Conservation (phyloP, 2,888 invertebrate species). For the Matsumyia berberina region DNA sequence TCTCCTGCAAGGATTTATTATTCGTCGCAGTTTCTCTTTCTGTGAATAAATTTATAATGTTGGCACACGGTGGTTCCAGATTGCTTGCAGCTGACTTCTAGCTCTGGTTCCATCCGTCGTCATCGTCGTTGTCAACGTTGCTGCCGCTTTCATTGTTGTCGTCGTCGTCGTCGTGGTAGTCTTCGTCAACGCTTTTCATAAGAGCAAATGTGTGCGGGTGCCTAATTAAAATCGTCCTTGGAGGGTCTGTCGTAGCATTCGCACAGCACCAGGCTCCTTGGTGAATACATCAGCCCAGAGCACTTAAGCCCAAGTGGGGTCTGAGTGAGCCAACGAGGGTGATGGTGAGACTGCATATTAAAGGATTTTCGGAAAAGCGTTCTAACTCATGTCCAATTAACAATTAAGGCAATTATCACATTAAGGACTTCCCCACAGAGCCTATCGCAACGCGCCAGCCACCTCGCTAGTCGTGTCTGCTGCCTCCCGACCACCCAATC, state of each 20-base stretch:
- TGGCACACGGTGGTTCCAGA: slow-evolving; percentile 43
- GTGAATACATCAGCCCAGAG: not conserved
- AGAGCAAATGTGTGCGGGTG: slow-evolving; percentile 60
- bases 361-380: slow-evolving; percentile 63
- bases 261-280: not conserved
- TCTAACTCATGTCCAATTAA: slow-evolving; percentile 74
- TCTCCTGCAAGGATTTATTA: slow-evolving; percentile 66
- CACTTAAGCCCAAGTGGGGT: slow-evolving; percentile 15
- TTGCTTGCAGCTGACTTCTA: slow-evolving; percentile 51
- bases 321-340: not conserved
- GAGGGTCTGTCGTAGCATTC: not conserved
- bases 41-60: slow-evolving; percentile 62
- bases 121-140: slow-evolving; percentile 5
- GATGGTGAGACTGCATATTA: slow-evolving; percentile 59
- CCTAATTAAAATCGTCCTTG: slow-evolving; percentile 65
- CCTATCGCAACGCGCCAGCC: slow-evolving; percentile 50
- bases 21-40: slow-evolving; percentile 52
- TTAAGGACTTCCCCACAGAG: slow-evolving; percentile 45
- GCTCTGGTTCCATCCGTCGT: slow-evolving; percentile 14
- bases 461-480: slow-evolving; percentile 6
- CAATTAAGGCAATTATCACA: slow-evolving; percentile 71
- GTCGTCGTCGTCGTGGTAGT: slow-evolving; percentile 15
- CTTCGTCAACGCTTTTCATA: slow-evolving; percentile 12
- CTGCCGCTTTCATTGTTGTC: not conserved
- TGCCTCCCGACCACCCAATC: not conserved